A percentile compares a stretch with the other conserved stretches of the same genome.
phyloP scores from a whole-genome alignment of 2,888 invertebrate species.

The Blastobasis adustella region DNA sequence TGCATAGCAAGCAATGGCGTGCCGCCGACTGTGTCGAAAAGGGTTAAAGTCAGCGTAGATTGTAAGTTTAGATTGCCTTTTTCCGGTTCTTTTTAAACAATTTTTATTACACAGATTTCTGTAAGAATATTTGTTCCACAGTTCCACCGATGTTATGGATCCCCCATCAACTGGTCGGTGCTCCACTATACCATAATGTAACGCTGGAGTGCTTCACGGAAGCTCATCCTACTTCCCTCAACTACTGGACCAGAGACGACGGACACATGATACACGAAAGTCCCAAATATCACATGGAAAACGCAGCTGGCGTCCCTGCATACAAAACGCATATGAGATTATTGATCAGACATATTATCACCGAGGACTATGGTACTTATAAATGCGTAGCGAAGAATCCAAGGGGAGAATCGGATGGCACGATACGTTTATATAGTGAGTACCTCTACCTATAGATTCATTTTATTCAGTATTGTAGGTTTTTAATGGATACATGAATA shows the following conservation, averaged over 20 bases:
- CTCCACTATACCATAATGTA: slow-evolving; percentile 86
- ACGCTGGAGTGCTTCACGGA: slow-evolving; percentile 93
- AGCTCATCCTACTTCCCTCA: slow-evolving; percentile 92
- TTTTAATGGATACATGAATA: too few relatives aligned
- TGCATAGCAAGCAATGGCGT: slow-evolving; percentile 94
- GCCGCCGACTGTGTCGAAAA: slow-evolving; percentile 91
- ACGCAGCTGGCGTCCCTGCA: slow-evolving; percentile 78
- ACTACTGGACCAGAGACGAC: slow-evolving; percentile 92
- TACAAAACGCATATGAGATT: slow-evolving; percentile 93
- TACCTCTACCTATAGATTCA: slow-evolving; percentile 25
- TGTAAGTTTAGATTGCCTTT: slow-evolving; percentile 80
- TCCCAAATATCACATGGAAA: slow-evolving; percentile 86
- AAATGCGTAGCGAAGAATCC: slow-evolving; percentile 94
- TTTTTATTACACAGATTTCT: background rate
- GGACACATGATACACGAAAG: slow-evolving; percentile 93
- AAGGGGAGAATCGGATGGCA: slow-evolving; percentile 92
- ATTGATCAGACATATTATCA: slow-evolving; percentile 84
- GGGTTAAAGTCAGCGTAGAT: slow-evolving; percentile 94
- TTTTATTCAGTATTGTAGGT: too few relatives aligned
- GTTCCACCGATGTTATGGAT: slow-evolving; percentile 96
- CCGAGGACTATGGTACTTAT: slow-evolving; percentile 89
- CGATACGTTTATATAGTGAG: slow-evolving; percentile 92
- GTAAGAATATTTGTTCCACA: slow-evolving; percentile 47
- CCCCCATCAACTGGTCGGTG: slow-evolving; percentile 91
- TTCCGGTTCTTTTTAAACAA: background rate